These are phyloP conservation scores for Drosophila repletoides DNA, from an alignment of 1,140 invertebrate genomes.

Conservation along the genomic window DNA sequence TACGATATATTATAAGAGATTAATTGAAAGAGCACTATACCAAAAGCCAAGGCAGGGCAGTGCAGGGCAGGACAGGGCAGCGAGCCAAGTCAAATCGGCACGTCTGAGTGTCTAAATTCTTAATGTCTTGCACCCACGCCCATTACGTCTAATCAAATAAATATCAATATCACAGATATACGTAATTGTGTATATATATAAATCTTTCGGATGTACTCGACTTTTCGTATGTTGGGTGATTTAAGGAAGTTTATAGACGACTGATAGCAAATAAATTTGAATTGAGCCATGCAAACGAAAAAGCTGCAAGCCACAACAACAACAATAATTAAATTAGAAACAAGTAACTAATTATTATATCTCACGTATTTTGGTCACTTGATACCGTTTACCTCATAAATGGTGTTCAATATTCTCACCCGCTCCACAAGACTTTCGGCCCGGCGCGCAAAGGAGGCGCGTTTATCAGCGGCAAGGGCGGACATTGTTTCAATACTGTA, in stretches of 20 bases:
- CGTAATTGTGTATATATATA: constrained; percentile 1
- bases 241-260: not conserved
- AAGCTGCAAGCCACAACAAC: constrained; percentile 20
- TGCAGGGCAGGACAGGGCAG: constrained; percentile 25
- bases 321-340: constrained; percentile 36
- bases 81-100: constrained; percentile 45
- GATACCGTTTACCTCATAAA: constrained; percentile 81
- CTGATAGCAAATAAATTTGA: constrained; percentile 46
- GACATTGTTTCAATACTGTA: constrained; percentile 50
- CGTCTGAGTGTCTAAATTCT: constrained; percentile 28
- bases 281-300: constrained; percentile 21
- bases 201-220: not conserved
- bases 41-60: no score
- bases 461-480: constrained; percentile 56
- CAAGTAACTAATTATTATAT: constrained; percentile 61
- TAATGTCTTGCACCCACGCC: constrained; percentile 33
- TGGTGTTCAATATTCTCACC: constrained; percentile 82
- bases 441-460: constrained; percentile 78
- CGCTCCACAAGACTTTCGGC: constrained; percentile 81
- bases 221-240: not conserved
- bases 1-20: constrained; percentile 56
- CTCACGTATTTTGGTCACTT: constrained; percentile 81
- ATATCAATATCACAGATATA: constrained; percentile 36
- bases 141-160: constrained; percentile 44
- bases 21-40: constrained; percentile 65